A percentile compares a stretch with the other conserved stretches of the same genome.
phyloP scores from a whole-genome alignment of 2,888 invertebrate species.

The Cheiracanthium punctorium region DNA sequence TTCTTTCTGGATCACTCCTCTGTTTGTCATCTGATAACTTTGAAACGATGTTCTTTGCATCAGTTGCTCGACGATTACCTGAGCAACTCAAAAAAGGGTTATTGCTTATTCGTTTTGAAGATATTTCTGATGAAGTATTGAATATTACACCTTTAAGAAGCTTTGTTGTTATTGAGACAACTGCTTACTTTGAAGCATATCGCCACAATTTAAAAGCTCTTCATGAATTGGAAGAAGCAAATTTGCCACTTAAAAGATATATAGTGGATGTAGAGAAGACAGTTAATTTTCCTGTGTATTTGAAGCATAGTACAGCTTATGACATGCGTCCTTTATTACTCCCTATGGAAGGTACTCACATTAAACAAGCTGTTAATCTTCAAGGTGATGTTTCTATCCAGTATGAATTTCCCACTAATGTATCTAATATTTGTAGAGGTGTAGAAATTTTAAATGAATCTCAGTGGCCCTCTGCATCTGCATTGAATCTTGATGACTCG shows the following conservation, averaged over 20 bases:
- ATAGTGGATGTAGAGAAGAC: constrained; percentile 79
- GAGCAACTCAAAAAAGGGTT: constrained; percentile 79
- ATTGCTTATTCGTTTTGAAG: constrained; percentile 75
- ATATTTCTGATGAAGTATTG: constrained; percentile 31
- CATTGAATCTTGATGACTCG: constrained; percentile 79
- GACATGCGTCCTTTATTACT: constrained; percentile 40
- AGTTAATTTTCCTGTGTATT: constrained; percentile 76
- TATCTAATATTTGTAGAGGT: background rate
- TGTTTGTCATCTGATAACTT: constrained; percentile 85
- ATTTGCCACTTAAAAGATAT: constrained; percentile 83
- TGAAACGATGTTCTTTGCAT: constrained; percentile 82
- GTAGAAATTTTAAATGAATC: constrained; percentile 35
- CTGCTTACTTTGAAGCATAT: constrained; percentile 89
- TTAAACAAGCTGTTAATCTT: background rate
- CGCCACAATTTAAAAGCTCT: constrained; percentile 84
- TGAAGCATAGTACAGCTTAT: constrained; percentile 70
- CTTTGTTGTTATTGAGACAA: constrained; percentile 84
- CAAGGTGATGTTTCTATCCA: background rate
- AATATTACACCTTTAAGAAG: background rate
- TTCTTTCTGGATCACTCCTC: constrained; percentile 85
- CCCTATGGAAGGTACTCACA: background rate
- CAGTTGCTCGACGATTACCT: constrained; percentile 81
- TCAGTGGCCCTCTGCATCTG: constrained; percentile 78
- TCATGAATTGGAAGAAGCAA: constrained; percentile 79
- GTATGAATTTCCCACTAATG: background rate